Evolutionary conservation across 2,888 invertebrate species (phyloP).

Genomic region (Gryllus longicercus): DNA sequence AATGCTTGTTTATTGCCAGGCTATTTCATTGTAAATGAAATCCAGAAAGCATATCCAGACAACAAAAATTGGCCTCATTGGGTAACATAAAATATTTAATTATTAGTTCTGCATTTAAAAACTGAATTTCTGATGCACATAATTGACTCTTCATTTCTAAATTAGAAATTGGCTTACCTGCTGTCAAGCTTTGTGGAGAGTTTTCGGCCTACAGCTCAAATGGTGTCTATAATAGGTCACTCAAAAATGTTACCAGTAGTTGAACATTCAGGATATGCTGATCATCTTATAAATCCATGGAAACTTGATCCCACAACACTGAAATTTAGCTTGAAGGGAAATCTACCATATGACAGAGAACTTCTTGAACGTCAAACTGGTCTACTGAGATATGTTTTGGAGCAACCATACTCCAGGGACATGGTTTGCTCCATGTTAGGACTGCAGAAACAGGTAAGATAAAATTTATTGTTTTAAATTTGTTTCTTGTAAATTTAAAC

Average conservation of each 20-base stretch:
- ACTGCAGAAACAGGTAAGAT: slow-evolving; percentile 76
- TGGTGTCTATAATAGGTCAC: slow-evolving; percentile 90
- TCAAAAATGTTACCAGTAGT: slow-evolving; percentile 90
- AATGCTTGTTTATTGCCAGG: slow-evolving; percentile 89
- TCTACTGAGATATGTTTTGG: slow-evolving; percentile 81
- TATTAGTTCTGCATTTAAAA: neutral
- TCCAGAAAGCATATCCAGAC: slow-evolving; percentile 82
- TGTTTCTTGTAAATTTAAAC: slow-evolving; percentile 28
- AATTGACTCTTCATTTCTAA: neutral
- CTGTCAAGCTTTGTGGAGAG: slow-evolving; percentile 88
- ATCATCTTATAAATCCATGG: slow-evolving; percentile 90
- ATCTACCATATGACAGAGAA: slow-evolving; percentile 85
- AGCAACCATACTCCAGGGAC: slow-evolving; percentile 92
- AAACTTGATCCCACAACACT: slow-evolving; percentile 81
- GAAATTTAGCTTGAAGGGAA: slow-evolving; percentile 66
- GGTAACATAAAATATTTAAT: slow-evolving; percentile 54
- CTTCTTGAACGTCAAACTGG: slow-evolving; percentile 84
- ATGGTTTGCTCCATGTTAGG: slow-evolving; percentile 95
- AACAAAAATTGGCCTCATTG: slow-evolving; percentile 85
- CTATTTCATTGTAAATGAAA: slow-evolving; percentile 92
- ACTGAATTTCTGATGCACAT: neutral
- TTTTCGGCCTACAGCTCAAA: slow-evolving; percentile 90
- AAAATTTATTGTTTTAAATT: slow-evolving; percentile 28
- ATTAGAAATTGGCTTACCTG: slow-evolving; percentile 75
- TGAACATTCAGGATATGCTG: slow-evolving; percentile 84